Evolutionary conservation across 2,797 vertebrate species (phyloP).

Genomic region (Cyclura pinguis): DNA sequence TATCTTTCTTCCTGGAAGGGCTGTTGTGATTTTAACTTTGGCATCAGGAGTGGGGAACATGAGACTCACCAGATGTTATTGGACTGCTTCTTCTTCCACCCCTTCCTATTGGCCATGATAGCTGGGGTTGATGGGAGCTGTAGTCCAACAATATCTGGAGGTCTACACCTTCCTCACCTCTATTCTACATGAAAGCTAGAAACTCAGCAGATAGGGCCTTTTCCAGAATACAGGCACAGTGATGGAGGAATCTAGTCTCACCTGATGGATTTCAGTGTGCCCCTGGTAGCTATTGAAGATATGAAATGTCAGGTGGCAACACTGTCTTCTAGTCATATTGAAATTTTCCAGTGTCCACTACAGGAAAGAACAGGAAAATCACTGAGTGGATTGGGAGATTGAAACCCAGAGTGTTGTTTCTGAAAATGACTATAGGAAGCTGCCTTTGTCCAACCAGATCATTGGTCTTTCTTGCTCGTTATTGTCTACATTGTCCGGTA

Average conservation of each 20-base stretch:
- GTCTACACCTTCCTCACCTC: background rate
- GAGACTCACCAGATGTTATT: background rate
- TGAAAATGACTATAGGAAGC: background rate
- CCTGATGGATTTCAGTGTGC: background rate
- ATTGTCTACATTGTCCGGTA: background rate
- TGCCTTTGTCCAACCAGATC: background rate
- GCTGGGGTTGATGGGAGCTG: background rate
- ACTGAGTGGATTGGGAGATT: background rate
- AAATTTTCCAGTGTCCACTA: background rate
- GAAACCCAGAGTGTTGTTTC: background rate
- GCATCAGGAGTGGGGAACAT: background rate
- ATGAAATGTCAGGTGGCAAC: background rate
- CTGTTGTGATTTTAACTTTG: background rate
- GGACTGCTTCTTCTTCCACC: background rate
- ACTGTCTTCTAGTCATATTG: background rate
- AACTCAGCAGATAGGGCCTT: background rate
- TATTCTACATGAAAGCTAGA: background rate
- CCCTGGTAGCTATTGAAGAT: background rate
- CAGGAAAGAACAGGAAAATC: background rate
- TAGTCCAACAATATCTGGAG: background rate
- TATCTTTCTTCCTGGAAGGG: background rate
- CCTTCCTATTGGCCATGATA: background rate
- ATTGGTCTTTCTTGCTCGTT: background rate
- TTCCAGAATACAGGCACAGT: background rate
- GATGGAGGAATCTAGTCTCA: background rate